Conservation (phyloP, 2,888 invertebrate genomes). For the Cylindroiulus punctatus region DNA sequence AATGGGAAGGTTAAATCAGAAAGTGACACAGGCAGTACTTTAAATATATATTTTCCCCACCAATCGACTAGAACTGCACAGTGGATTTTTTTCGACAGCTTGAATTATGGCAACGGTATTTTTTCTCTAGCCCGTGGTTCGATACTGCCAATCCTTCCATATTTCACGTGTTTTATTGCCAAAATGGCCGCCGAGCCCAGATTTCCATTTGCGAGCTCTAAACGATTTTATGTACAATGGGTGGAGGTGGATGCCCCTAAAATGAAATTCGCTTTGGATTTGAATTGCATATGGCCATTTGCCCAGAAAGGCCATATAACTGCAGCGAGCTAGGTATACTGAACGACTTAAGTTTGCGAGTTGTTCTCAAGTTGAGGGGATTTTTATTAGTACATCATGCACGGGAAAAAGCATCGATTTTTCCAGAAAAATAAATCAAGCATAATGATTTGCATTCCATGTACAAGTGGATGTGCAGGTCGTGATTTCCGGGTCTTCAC, state of each 20-base stretch:
- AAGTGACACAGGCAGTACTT: constrained; percentile 48
- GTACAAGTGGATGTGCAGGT: no score
- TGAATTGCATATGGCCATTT: constrained; percentile 29
- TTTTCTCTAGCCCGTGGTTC: background rate
- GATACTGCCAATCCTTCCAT: constrained; percentile 25
- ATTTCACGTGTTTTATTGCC: constrained; percentile 25
- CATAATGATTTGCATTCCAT: no score
- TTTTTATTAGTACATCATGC: no score
- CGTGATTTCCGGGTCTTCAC: background rate
- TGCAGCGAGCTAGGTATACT: no score
- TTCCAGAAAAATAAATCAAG: no score
- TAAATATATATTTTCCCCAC: constrained; percentile 48
- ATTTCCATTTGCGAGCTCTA: constrained; percentile 28
- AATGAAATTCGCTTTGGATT: constrained; percentile 18
- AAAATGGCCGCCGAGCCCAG: background rate
- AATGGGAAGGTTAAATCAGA: constrained; percentile 48
- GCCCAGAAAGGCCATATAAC: background rate
- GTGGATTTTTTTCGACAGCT: constrained; percentile 5
- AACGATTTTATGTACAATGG: background rate
- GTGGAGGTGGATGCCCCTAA: constrained; percentile 34
- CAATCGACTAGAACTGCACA: constrained; percentile 40
- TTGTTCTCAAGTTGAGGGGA: no score
- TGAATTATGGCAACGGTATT: constrained; percentile 10
- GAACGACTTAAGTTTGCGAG: no score
- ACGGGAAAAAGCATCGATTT: no score